A percentile compares a stretch with the other conserved stretches of the same genome.
These are phyloP conservation scores for Tinamus guttatus DNA, from an alignment of 2,113 vertebrate species.

Conservation along the genomic window DNA sequence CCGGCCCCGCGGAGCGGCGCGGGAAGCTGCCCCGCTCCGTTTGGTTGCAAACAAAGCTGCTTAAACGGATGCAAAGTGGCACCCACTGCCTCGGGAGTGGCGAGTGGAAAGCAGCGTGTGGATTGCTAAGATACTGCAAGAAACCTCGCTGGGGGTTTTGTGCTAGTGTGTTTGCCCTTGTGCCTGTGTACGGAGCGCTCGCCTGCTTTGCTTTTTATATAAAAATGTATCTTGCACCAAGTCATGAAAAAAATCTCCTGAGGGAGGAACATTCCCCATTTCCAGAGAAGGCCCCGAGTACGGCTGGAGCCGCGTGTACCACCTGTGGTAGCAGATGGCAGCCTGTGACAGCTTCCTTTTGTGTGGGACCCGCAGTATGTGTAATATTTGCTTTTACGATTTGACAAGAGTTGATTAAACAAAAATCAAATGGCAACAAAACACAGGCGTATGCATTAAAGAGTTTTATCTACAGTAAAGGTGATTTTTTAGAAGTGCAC, in stretches of 20 bases:
- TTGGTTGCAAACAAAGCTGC: constrained; percentile 76
- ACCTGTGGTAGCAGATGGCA: constrained; percentile 62
- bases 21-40: constrained; percentile 65
- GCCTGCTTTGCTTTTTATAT: neutral
- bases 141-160: neutral
- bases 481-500: neutral
- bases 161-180: neutral
- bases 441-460: neutral
- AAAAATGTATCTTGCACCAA: neutral
- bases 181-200: neutral
- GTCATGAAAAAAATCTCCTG: neutral
- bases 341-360: constrained; percentile 38
- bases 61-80: constrained; percentile 77
- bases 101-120: constrained; percentile 36
- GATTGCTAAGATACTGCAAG: constrained; percentile 45
- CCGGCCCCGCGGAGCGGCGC: neutral
- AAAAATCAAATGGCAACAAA: neutral
- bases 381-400: constrained; percentile 32
- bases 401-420: neutral
- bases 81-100: constrained; percentile 69
- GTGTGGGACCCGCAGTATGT: neutral
- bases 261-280: neutral
- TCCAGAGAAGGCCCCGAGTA: neutral
- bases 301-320: constrained; percentile 44
- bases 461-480: neutral